Conservation (phyloP, 2,888 invertebrate species). For the Meghimatium bilineatum region DNA sequence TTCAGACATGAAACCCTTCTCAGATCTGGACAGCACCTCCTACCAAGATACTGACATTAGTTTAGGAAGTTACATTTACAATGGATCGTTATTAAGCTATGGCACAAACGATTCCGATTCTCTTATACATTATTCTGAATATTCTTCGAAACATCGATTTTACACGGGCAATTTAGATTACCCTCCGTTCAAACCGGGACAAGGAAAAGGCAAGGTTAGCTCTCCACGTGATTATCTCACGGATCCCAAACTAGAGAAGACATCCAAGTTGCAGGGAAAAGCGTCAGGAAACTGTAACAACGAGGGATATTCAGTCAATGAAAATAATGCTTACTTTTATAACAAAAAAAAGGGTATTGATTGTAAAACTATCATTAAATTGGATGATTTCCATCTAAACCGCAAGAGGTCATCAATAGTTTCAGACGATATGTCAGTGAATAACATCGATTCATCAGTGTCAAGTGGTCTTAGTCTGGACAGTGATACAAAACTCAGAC, state of each 20-base stretch:
- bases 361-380: not conserved
- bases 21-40: not conserved
- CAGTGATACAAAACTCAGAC: constrained; percentile 24
- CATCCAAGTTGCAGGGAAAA: not conserved
- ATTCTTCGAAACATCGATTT: not conserved
- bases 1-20: not conserved
- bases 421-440: not conserved
- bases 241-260: not conserved
- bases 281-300: not conserved
- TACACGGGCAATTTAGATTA: not conserved
- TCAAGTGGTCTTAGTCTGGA: not conserved
- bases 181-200: not conserved
- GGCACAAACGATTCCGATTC: constrained; percentile 1
- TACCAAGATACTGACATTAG: constrained; percentile 25
- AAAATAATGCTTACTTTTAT: not conserved
- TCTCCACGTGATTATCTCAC: constrained; percentile 1
- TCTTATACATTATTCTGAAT: not conserved
- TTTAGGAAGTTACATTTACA: constrained; percentile 37
- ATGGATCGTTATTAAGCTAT: constrained; percentile 35
- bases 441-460: not conserved
- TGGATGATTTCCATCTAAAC: not conserved
- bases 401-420: no score
- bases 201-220: not conserved
- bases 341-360: not conserved
- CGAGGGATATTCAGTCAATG: not conserved